Conservation (phyloP, 2,888 invertebrate species). For the Lapara coniferarum region DNA sequence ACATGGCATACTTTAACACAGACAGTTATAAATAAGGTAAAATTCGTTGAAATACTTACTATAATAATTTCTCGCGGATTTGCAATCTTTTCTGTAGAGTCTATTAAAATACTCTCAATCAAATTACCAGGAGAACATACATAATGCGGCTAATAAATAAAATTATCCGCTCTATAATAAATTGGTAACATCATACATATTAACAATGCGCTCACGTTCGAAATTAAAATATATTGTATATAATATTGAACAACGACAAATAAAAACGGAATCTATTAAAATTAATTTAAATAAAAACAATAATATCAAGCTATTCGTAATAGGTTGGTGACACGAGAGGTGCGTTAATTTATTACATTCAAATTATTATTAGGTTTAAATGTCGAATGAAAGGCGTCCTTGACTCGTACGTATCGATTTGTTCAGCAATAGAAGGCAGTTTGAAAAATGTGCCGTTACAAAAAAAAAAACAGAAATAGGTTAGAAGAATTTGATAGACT, state of each 20-base stretch:
- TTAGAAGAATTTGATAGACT: too few relatives aligned
- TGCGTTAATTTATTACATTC: too few relatives aligned
- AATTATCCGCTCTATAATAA: background rate
- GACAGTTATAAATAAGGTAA: background rate
- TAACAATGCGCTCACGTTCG: conserved; percentile 7
- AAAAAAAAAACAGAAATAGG: too few relatives aligned
- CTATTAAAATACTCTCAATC: background rate
- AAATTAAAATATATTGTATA: conserved; percentile 1
- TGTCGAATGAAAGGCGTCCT: too few relatives aligned
- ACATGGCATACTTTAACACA: background rate
- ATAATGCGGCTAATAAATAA: background rate
- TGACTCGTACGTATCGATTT: too few relatives aligned
- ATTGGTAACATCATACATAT: background rate
- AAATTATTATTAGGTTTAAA: too few relatives aligned
- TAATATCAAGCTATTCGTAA: too few relatives aligned
- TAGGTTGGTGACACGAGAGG: too few relatives aligned
- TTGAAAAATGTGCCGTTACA: too few relatives aligned
- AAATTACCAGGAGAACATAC: background rate
- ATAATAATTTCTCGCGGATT: background rate
- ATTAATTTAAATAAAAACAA: too few relatives aligned
- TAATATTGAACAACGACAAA: background rate
- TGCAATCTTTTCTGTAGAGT: background rate
- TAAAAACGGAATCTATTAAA: background rate
- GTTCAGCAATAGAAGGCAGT: too few relatives aligned
- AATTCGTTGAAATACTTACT: background rate